Evolutionary conservation across 64 coral and sea anemone genomes (phyloP).

Genomic region (Actinia tenebrosa): DNA sequence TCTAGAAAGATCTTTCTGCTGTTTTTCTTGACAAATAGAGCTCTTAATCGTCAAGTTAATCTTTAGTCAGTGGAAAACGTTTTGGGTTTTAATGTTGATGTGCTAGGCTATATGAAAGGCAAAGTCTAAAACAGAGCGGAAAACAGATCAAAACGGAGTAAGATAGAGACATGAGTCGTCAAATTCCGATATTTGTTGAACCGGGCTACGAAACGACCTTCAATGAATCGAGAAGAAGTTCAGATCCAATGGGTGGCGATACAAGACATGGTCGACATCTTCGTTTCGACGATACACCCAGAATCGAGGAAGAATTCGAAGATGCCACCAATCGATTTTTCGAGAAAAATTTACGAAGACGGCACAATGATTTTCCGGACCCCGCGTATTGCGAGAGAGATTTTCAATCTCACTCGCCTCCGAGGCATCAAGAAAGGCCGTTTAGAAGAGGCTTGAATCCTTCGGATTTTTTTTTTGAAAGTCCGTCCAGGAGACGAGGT

Average conservation of each 20-base stretch:
- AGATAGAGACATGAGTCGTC: conserved; percentile 16
- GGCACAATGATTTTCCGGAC: neutral
- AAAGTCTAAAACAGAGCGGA: neutral
- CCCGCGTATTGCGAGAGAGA: neutral
- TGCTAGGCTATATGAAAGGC: neutral
- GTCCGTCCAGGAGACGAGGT: neutral
- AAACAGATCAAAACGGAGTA: neutral
- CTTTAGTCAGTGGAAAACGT: neutral
- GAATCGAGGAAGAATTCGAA: conserved; percentile 16
- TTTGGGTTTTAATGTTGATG: neutral
- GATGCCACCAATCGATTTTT: neutral
- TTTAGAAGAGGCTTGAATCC: neutral
- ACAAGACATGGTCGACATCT: conserved; percentile 4
- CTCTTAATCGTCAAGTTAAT: neutral
- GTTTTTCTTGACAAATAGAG: neutral
- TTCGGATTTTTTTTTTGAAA: neutral
- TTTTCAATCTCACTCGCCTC: neutral
- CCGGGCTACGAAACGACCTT: neutral
- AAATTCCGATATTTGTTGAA: conserved; percentile 32
- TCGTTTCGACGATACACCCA: neutral
- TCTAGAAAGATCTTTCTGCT: neutral
- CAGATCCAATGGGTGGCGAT: neutral
- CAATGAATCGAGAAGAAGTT: conserved; percentile 1
- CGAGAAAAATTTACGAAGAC: neutral
- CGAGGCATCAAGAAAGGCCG: neutral